Evolutionary conservation across 2,797 vertebrate species (phyloP).

Genomic region (Myoxocephalus aenaeus): DNA sequence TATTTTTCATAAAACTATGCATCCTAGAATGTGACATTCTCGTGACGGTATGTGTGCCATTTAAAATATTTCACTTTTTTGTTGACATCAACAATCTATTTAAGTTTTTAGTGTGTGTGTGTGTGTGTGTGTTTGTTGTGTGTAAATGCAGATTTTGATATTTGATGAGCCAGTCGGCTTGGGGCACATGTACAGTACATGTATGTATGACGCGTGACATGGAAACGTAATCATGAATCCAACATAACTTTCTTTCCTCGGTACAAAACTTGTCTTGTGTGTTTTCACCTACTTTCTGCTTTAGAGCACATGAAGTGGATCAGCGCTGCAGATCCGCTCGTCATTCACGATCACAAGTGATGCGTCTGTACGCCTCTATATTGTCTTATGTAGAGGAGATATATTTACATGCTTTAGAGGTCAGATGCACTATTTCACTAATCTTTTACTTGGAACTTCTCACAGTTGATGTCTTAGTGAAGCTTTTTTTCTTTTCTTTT

Average conservation of each 20-base stretch:
- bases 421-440: conserved; percentile 14
- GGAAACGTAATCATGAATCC: conserved; percentile 52
- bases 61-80: conserved; percentile 56
- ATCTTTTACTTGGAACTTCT: conserved; percentile 11
- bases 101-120: conserved; percentile 47
- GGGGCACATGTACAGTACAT: conserved; percentile 53
- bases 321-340: conserved; percentile 13
- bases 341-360: conserved; percentile 4
- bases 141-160: conserved; percentile 66
- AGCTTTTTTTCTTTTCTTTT: conserved; percentile 10
- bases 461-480: background rate
- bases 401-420: background rate
- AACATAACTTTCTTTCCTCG: background rate
- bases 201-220: conserved; percentile 32
- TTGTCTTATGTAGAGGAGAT: conserved; percentile 10
- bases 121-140: conserved; percentile 36
- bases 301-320: background rate
- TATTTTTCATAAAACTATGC: conserved; percentile 69
- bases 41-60: conserved; percentile 63
- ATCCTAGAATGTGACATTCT: conserved; percentile 69
- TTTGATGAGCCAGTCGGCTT: conserved; percentile 56
- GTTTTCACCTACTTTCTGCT: conserved; percentile 26
- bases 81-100: conserved; percentile 69
- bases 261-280: conserved; percentile 2
- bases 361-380: conserved; percentile 2